Base-by-base conservation (phyloP, 2,888 invertebrate genomes). In the Coenonympha arcania region DNA sequence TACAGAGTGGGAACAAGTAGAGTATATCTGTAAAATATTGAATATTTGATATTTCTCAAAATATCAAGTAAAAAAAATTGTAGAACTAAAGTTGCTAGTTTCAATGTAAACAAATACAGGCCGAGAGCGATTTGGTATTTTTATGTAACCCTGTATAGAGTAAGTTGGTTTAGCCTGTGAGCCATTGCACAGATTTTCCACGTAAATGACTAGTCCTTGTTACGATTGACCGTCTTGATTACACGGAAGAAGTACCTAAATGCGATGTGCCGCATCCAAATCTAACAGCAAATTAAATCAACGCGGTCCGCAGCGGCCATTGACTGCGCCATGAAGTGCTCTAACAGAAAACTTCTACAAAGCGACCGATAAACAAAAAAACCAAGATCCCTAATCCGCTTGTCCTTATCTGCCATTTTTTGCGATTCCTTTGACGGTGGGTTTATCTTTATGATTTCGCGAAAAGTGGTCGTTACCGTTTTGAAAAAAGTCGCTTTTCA, bases 291-390 rank as follows among this genome's bases (percentile, higher is more conserved):
- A 50, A 45, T 50, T 40, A 34, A 50, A 41, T 46, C 30, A 30
- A 26, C 15, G 11, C 3, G 24, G 24, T 28, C 40, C 26, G 4
- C 30, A 20, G 18, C 40, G 44, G 43, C 39, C 50, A 50, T 73
- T 72, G 74, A 70, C 71, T 70, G 68, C 63, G 60, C 63, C 54
- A 59, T 57, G 54, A 47, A 63, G 60, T 65, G 63, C 65, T 65
- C 63, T 60, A 59, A 44, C 55, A 47, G 58, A 48, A 67, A 76
- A 77, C 70, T 71, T 68, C 59, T 70, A 75, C 77, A 80, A 79
- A 81, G 79, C 75, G 64, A 66, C 67, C 69, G 76, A 74, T 68
- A 73, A 73, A 70, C 71, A 73, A 79, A 79, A 79, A 75, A 73
- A 61, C 63, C 68, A 78, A 71, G 69, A 70, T 69, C 58, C 46